Evolutionary conservation across 2,113 vertebrate genomes (phyloP).

Genomic region (Pelecanus crispus): DNA sequence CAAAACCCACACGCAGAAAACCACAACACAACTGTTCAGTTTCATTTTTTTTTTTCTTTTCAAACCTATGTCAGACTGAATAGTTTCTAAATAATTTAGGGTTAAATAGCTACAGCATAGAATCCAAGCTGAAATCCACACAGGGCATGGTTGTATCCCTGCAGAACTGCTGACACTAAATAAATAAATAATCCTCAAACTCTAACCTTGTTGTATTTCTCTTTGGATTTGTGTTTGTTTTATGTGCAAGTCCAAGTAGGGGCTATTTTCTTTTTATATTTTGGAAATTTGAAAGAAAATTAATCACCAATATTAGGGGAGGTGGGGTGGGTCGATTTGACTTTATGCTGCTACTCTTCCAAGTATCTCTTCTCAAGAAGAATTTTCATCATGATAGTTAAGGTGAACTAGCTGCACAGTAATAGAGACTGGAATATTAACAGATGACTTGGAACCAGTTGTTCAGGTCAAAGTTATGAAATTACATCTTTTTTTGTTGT

Average conservation of each 20-base stretch:
- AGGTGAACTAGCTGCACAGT: not conserved
- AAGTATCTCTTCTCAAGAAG: not conserved
- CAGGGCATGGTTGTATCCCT: rapidly evolving
- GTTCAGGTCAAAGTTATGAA: not conserved
- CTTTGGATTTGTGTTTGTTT: not conserved
- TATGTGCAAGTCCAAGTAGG: not conserved
- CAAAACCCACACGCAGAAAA: not conserved
- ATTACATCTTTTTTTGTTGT: not conserved
- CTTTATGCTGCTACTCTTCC: not conserved
- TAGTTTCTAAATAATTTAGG: not conserved
- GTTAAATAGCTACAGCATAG: not conserved
- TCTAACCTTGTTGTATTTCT: not conserved
- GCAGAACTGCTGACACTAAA: not conserved
- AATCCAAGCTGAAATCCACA: not conserved
- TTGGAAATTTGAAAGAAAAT: not conserved
- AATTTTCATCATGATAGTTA: not conserved
- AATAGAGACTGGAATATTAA: not conserved
- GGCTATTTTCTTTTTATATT: not conserved
- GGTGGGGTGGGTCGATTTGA: no score
- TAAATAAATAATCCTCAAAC: not conserved
- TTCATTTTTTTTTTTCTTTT: not conserved
- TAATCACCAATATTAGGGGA: not conserved
- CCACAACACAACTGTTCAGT: not conserved
- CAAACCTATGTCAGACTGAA: not conserved
- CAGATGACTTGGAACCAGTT: not conserved